Conservation (phyloP, 1,140 invertebrate species). For the Helicoverpa zea region DNA sequence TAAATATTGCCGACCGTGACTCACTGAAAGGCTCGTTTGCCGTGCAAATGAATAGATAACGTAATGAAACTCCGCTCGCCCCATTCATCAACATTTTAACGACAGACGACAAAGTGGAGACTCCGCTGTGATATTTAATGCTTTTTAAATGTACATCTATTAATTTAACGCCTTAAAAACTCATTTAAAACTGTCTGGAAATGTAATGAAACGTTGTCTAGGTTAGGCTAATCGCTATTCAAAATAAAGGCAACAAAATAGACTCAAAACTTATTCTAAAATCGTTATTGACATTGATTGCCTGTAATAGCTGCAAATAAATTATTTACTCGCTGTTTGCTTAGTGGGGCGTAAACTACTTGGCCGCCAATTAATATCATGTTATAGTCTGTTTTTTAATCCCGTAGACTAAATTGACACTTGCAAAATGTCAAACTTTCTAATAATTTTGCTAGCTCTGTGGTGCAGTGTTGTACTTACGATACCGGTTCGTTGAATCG, state of each 20-base stretch:
- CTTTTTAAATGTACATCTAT: constrained; percentile 27
- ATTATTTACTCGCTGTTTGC: constrained; percentile 5
- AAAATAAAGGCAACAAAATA: not conserved
- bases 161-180: constrained; percentile 15
- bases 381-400: too few species aligned
- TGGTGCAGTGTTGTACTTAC: too few species aligned
- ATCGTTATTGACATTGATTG: constrained; percentile 26
- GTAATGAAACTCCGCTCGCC: constrained; percentile 37
- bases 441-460: too few species aligned
- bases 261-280: constrained; percentile 11
- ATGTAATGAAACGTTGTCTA: not conserved
- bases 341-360: constrained; percentile 28
- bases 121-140: constrained; percentile 6
- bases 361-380: constrained; percentile 26
- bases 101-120: constrained; percentile 37
- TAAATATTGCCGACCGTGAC: constrained; percentile 3
- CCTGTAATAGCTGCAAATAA: not conserved
- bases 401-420: too few species aligned
- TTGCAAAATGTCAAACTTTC: too few species aligned
- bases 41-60: constrained; percentile 50
- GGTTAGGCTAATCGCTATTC: not conserved
- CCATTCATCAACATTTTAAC: constrained; percentile 44
- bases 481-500: too few species aligned
- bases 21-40: constrained; percentile 33
- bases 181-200: not conserved